Evolutionary conservation across 2,797 vertebrate species (phyloP), one percentile per base, ranked within the genome.

Genomic region (Podargus strigoides): DNA sequence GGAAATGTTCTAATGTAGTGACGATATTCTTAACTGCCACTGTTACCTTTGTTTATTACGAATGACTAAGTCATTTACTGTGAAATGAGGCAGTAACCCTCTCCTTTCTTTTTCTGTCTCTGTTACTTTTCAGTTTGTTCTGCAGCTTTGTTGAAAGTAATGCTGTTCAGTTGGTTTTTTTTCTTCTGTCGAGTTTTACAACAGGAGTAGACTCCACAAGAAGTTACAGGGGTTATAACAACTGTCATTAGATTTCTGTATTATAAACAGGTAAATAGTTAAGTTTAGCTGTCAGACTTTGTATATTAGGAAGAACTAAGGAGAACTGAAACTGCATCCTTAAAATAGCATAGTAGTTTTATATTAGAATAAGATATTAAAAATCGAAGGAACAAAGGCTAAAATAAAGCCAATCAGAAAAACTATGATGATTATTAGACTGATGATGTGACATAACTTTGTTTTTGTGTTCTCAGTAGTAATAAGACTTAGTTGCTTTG

Each of bases 351-450:
- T n/a, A 58, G 11, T 34, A 50, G 24, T 50, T 86, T 59, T 81
- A 23, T 69, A 24, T 83, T 81, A 39, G 46, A 77, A 28, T 50
- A 70, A 69, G 19, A 56, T 82, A 66, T 18, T 75, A 36, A 68
- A 32, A 55, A 30, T 15, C 23, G 41, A 84, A 83, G 44, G 47
- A 75, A 58, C 14, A 72, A 68, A 90, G 14, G 12, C n/a, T 76
- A 64, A 77, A 89, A 49, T 67, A 68, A 89, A 94, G n/a, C 24
- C 75, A 46, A 36, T 22, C 4, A 12, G 76, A 79, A 81, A 73
- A 78, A 10, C 28, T n/a, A 7, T 50, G 39, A 44, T 14, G 12
- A n/a, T 63, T 78, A 22, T 63, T 27, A n/a, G 75, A 17, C 56
- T 60, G 37, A 78, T 92, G 47, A 34, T 34, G 36, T 8, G n/a